These are phyloP conservation scores for Acanthis flammea DNA, from an alignment of 2,797 vertebrate species.

Conservation along the genomic window DNA sequence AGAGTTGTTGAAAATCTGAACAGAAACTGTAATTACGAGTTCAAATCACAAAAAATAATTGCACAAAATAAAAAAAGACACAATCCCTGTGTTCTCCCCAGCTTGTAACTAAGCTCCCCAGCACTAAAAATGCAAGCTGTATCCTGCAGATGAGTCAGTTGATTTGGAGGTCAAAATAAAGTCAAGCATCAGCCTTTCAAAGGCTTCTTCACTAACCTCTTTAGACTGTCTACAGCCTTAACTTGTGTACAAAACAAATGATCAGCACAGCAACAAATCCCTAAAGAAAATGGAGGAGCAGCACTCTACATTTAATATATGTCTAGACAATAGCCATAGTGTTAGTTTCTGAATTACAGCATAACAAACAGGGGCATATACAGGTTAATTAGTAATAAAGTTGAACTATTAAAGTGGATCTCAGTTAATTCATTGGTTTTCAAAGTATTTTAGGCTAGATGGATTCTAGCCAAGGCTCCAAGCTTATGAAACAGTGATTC, in stretches of 20 bases:
- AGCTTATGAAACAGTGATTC: conserved; percentile 74
- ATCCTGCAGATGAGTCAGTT: neutral
- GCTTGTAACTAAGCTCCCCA: neutral
- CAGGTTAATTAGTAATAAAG: conserved; percentile 76
- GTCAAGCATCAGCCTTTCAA: neutral
- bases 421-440: conserved; percentile 70
- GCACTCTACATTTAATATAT: neutral
- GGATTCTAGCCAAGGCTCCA: conserved; percentile 70
- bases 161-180: neutral
- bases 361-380: conserved; percentile 43
- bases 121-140: neutral
- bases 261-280: neutral
- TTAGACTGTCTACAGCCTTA: neutral
- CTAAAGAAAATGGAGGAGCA: neutral
- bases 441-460: conserved; percentile 67
- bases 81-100: neutral
- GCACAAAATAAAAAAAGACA: neutral
- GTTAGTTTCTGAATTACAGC: conserved; percentile 36
- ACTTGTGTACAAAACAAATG: neutral
- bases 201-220: neutral
- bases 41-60: neutral
- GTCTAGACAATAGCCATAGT: conserved; percentile 3
- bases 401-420: conserved; percentile 66
- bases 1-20: neutral
- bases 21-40: neutral